phyloP scores from a whole-genome alignment of 2,113 vertebrate species.

The Artemisiospiza belli region DNA sequence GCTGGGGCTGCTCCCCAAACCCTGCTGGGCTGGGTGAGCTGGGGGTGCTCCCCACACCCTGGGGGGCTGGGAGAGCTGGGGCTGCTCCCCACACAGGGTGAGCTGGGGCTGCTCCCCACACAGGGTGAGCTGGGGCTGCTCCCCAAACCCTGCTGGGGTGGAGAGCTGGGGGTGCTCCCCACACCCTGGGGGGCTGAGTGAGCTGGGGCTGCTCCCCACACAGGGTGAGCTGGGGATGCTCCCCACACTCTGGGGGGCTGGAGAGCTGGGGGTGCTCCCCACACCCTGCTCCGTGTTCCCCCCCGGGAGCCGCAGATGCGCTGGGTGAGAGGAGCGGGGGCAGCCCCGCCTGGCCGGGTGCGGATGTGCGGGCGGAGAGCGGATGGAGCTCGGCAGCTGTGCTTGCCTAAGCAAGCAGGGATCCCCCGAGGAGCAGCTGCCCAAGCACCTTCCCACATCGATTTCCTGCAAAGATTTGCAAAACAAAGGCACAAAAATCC shows the following conservation, averaged over 20 bases:
- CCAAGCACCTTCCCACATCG: slow-evolving; percentile 85
- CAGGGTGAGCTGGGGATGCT: not conserved
- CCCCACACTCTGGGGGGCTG: not conserved
- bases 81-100: not conserved
- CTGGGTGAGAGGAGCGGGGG: fast-evolving
- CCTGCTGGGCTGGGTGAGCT: not conserved
- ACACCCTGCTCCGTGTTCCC: not conserved
- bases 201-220: not conserved
- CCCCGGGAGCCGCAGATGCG: fast-evolving
- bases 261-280: not conserved
- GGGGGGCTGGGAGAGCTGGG: too few relatives aligned
- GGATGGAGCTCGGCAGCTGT: slow-evolving; percentile 53
- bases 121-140: not conserved
- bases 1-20: not conserved
- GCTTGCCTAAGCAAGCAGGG: slow-evolving; percentile 82
- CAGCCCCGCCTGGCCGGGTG: not conserved
- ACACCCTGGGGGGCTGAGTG: not conserved
- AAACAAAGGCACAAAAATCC: slow-evolving; percentile 79
- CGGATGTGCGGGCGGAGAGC: not conserved
- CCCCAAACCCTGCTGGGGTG: not conserved
- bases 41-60: not conserved
- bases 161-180: not conserved
- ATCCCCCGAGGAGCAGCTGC: slow-evolving; percentile 81
- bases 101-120: not conserved
- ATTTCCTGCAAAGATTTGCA: slow-evolving; percentile 90